Evolutionary conservation across 1,140 invertebrate species (phyloP).

Genomic region (Megalonaias nervosa): DNA sequence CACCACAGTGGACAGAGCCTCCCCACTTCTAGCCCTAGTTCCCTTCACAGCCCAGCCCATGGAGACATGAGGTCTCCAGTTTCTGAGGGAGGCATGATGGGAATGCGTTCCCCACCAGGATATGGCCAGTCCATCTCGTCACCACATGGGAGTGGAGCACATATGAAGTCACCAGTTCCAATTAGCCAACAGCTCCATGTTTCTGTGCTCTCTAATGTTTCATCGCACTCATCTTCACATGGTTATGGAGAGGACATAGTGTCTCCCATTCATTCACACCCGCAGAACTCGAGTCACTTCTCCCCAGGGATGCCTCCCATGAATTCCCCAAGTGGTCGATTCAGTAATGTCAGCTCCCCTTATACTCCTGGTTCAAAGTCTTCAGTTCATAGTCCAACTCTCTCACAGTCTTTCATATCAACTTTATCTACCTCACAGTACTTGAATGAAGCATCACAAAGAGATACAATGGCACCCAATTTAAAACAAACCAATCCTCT

Average conservation of each 20-base stretch:
- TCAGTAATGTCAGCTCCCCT: conserved; percentile 35
- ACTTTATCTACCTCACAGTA: conserved; percentile 2
- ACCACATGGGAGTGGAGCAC: conserved; percentile 10
- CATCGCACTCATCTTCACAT: conserved; percentile 5
- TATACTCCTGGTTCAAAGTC: conserved; percentile 31
- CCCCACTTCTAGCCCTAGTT: conserved; percentile 56
- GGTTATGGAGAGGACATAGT: conserved; percentile 15
- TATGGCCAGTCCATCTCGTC: conserved; percentile 3
- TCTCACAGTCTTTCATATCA: conserved; percentile 3
- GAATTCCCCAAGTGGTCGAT: conserved; percentile 28
- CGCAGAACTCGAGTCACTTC: conserved; percentile 14
- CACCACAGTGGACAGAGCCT: conserved; percentile 56
- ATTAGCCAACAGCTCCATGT: conserved; percentile 48
- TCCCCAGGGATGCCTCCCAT: conserved; percentile 36
- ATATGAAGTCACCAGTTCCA: conserved; percentile 41
- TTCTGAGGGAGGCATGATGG: background rate
- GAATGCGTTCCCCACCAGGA: background rate
- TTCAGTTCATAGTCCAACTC: conserved; percentile 30
- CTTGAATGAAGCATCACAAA: background rate
- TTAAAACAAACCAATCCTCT: conserved; percentile 42
- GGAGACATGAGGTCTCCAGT: conserved; percentile 42
- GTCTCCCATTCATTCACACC: conserved; percentile 18
- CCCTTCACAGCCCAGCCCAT: conserved; percentile 58
- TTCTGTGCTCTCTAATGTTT: conserved; percentile 26
- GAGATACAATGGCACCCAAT: background rate